Evolutionary conservation across 1,140 invertebrate genomes (phyloP), one percentile per base, ranked within the genome.

Genomic region (Riptortus pedestris): DNA sequence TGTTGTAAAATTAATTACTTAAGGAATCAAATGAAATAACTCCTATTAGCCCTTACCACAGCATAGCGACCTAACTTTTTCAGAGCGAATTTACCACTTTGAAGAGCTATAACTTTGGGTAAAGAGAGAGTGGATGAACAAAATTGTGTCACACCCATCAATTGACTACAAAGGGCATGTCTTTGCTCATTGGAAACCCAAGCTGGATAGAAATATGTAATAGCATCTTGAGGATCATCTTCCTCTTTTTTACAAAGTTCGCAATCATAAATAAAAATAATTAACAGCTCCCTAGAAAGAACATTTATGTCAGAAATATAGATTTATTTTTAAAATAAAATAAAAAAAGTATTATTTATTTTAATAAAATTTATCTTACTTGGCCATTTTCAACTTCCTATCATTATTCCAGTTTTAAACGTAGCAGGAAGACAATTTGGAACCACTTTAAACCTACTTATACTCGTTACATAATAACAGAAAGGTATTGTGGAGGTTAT

Each of bases 201-300:
- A 31, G 83, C 81, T 2, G 90, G 90, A 76, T 91, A 86, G 74
- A 91, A 93, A 71, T 91, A 93, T n/a, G 91, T 75, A 59, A 93
- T 85, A 18, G 89, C 87, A 57, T 88, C 81, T 59, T 85, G 83
- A n/a, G 88, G 87, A 76, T 93, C 89, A 74, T 91, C 88, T 66
- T 87, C 86, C 73, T 91, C 89, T 38, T 80, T 79, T 69, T 81
- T 79, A 72, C 87, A 85, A 70, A 80, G 81, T 71, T 84, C 77
- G n/a, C 83, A 87, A 76, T 91, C 88, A 69, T 91, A 93, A 52
- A 91, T 81, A 77, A 92, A 91, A 64, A 91, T 84, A 75, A 92
- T 90, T 80, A 89, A 85, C 76, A 90, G 87, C 79, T 91, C 88
- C 75, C 86, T 90, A 71, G 43, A 79, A 79, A 63, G n/a, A n/a